Percentiles rank a stretch among this genome's conserved stretches.
Evolutionary conservation across 2,113 vertebrate genomes (phyloP).

Genomic region (Suricata suricatta): DNA sequence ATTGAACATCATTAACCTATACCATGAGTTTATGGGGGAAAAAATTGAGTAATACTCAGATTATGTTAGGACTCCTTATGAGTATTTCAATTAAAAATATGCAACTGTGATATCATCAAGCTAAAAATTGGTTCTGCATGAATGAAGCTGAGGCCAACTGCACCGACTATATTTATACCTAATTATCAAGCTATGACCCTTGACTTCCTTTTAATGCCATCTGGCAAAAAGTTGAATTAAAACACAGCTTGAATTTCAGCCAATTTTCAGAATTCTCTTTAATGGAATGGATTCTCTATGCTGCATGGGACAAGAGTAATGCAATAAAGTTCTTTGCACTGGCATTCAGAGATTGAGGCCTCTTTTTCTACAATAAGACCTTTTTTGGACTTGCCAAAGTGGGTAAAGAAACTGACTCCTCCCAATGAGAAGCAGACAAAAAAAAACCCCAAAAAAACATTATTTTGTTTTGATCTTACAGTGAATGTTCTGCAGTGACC

Average conservation of each 20-base stretch:
- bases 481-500: not conserved
- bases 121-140: conserved; percentile 82
- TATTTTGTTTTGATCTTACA: not conserved
- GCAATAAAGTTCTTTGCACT: conserved; percentile 64
- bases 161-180: conserved; percentile 79
- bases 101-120: conserved; percentile 79
- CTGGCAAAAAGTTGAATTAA: conserved; percentile 84
- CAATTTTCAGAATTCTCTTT: conserved; percentile 79
- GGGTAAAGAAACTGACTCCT: not conserved
- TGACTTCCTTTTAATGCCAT: conserved; percentile 73
- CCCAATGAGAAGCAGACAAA: not conserved
- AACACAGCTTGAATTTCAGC: conserved; percentile 80
- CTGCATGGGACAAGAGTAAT: conserved; percentile 70
- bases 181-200: conserved; percentile 80
- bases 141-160: conserved; percentile 70
- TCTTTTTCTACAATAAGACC: not conserved
- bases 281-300: conserved; percentile 69
- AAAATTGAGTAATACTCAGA: conserved; percentile 77
- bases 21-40: conserved; percentile 63
- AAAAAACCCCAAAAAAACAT: not conserved
- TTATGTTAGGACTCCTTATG: conserved; percentile 78
- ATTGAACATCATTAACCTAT: conserved; percentile 71
- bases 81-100: conserved; percentile 82
- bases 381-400: conserved; percentile 28
- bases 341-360: conserved; percentile 12